A percentile compares a stretch with the other conserved stretches of the same genome.
Conservation (phyloP, 1,140 invertebrate genomes). For the Pachypsylla venusta region DNA sequence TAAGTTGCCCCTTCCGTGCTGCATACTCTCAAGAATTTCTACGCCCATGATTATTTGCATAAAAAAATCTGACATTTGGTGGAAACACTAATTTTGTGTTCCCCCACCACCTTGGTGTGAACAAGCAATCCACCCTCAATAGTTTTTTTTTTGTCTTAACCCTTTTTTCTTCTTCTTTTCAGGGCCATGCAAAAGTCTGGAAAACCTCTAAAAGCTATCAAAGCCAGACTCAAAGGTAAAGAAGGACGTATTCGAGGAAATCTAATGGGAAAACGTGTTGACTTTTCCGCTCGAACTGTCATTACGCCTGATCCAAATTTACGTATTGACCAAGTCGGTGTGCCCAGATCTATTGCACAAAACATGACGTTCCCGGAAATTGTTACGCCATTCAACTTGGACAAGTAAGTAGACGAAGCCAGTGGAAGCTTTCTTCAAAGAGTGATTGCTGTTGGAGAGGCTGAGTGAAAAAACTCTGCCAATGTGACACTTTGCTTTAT, state of each 20-base stretch:
- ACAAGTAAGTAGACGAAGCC: conserved; percentile 58
- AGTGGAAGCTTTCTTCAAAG: conserved; percentile 4
- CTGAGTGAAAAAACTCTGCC: too few species aligned
- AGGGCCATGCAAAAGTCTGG: conserved; percentile 97
- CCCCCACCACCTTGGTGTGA: too few species aligned
- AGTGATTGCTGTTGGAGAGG: neutral
- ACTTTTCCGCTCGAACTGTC: conserved; percentile 97
- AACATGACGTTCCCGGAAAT: conserved; percentile 99
- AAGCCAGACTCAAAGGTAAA: conserved; percentile 79
- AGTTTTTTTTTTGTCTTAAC: too few species aligned
- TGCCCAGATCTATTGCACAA: conserved; percentile 94
- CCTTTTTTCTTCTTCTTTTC: conserved; percentile 28
- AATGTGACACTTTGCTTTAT: too few species aligned
- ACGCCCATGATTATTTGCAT: too few species aligned
- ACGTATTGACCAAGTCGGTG: conserved; percentile 95
- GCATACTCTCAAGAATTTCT: too few species aligned
- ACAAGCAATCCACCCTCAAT: too few species aligned
- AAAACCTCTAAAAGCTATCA: conserved; percentile 94
- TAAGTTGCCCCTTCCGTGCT: too few species aligned
- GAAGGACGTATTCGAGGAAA: conserved; percentile 98
- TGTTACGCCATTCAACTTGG: conserved; percentile 98
- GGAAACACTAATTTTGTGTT: too few species aligned
- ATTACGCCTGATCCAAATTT: conserved; percentile 99
- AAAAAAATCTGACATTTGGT: too few species aligned
- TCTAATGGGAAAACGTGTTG: conserved; percentile 99